phyloP scores from a whole-genome alignment of 1,140 invertebrate genomes.

The Drosophila elegans region DNA sequence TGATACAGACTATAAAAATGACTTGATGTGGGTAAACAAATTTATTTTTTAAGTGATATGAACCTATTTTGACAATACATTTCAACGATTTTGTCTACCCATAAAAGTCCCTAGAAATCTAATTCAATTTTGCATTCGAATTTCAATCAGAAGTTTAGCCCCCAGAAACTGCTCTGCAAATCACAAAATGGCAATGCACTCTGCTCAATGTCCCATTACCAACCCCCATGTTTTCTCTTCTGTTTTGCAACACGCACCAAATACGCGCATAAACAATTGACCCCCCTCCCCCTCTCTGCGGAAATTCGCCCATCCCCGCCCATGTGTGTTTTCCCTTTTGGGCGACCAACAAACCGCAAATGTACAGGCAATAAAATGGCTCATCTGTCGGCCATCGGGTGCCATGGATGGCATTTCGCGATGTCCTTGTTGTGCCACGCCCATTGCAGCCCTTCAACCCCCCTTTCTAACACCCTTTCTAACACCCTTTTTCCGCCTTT shows the following conservation, averaged over 20 bases:
- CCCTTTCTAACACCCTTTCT: background rate
- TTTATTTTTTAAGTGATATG: too few relatives aligned
- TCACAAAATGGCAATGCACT: constrained; percentile 32
- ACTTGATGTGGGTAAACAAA: too few relatives aligned
- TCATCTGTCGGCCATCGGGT: constrained; percentile 65
- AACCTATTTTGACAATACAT: too few relatives aligned
- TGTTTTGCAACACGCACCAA: constrained; percentile 6
- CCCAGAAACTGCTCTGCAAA: constrained; percentile 15
- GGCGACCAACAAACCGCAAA: constrained; percentile 47
- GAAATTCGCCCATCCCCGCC: background rate
- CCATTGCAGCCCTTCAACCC: background rate
- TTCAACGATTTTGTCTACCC: too few relatives aligned
- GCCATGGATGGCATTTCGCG: constrained; percentile 24
- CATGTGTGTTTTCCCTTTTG: background rate
- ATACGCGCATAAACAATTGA: constrained; percentile 63
- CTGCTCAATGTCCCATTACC: background rate
- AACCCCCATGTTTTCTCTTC: background rate
- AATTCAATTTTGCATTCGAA: constrained; percentile 27
- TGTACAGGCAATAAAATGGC: constrained; percentile 73
- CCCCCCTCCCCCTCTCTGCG: background rate
- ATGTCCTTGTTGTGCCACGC: constrained; percentile 18
- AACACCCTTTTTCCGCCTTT: constrained; percentile 4
- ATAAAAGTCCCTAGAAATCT: background rate
- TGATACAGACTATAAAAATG: too few relatives aligned
- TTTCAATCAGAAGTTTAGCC: constrained; percentile 8